Percentiles rank a stretch among this genome's conserved stretches.
Evolutionary conservation across 1,140 invertebrate genomes (phyloP).

Genomic region (Oryzaephilus surinamensis): DNA sequence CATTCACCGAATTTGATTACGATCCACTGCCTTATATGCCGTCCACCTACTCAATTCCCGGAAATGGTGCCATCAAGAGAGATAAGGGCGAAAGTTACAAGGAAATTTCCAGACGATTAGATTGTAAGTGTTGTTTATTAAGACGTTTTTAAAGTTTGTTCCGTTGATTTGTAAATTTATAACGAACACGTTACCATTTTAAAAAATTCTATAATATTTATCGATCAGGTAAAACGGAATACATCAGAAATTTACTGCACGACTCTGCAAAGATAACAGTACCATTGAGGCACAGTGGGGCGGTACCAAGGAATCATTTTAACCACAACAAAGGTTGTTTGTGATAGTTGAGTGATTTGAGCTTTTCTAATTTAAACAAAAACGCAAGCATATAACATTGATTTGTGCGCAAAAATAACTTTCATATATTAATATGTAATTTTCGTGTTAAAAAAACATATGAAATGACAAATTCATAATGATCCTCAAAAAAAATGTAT

Average conservation of each 20-base stretch:
- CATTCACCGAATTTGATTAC: slow-evolving; percentile 19
- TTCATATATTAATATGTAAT: too few species aligned
- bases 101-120: slow-evolving; percentile 31
- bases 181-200: not conserved
- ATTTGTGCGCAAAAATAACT: too few species aligned
- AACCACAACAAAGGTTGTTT: slow-evolving; percentile 32
- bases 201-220: slow-evolving; percentile 1
- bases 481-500: too few species aligned
- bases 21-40: slow-evolving; percentile 17
- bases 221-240: slow-evolving; percentile 31
- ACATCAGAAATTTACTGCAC: slow-evolving; percentile 33
- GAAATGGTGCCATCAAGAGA: slow-evolving; percentile 11
- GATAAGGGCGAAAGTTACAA: slow-evolving; percentile 31
- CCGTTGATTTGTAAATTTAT: not conserved
- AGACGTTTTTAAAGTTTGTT: not conserved
- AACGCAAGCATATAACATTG: too few species aligned
- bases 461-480: too few species aligned
- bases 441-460: too few species aligned
- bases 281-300: slow-evolving; percentile 26
- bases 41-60: slow-evolving; percentile 14
- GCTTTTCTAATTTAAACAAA: not conserved
- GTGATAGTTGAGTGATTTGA: slow-evolving; percentile 2
- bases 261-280: slow-evolving; percentile 35
- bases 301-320: slow-evolving; percentile 31
- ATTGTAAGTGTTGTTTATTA: slow-evolving; percentile 28